Percentiles rank a stretch among this genome's conserved stretches.
Conservation (phyloP, 2,113 vertebrate species). For the Hemichromis elongatus region DNA sequence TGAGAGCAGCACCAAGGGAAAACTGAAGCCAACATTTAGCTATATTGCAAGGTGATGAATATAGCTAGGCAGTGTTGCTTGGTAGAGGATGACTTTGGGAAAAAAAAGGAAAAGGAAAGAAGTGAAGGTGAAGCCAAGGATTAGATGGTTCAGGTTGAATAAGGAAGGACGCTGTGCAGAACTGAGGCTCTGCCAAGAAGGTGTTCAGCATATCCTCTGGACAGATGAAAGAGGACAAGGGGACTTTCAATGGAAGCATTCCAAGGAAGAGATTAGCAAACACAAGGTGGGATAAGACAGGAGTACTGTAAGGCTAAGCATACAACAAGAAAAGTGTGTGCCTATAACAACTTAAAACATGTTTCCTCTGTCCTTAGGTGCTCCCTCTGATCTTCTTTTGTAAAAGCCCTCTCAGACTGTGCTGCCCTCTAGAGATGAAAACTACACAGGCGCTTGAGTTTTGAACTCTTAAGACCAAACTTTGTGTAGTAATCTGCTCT, state of each 20-base stretch:
- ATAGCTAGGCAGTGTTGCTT: neutral
- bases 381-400: neutral
- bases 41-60: neutral
- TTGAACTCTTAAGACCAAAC: neutral
- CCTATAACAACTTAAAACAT: neutral
- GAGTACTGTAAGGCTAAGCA: neutral
- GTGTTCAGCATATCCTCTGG: accelerated
- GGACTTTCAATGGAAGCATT: neutral
- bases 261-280: too few species aligned
- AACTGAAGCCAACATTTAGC: neutral
- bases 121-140: accelerated
- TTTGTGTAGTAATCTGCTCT: neutral
- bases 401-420: neutral
- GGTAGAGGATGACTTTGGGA: neutral
- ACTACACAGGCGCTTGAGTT: neutral
- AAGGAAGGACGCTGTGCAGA: neutral
- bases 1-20: neutral
- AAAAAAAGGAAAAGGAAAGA: neutral
- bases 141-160: neutral
- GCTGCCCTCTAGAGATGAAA: neutral
- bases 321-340: neutral
- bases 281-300: too few species aligned
- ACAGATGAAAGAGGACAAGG: neutral
- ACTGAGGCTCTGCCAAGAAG: neutral
- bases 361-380: neutral